phyloP scores from a whole-genome alignment of 1,140 invertebrate species.

The fruit fly (Drosophila melanogaster) region Release_6_plus_ISO1_MT NC_004354.4:5922001-5922500 shows the following conservation, averaged over 20 bases:
- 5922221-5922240: not conserved
- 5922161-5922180: not conserved
- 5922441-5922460: conserved; percentile 1
- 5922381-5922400: not conserved
- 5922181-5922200: not conserved
- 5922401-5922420: conserved; percentile 21
- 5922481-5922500: conserved; percentile 24
- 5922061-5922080: conserved; percentile 35
- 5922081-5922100: conserved; percentile 5
- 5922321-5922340: not conserved
- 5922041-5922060: conserved; percentile 22
- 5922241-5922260: not conserved
- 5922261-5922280: not conserved
- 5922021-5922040: conserved; percentile 32
- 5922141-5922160: conserved; percentile 51
- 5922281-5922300: not conserved
- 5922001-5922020: conserved; percentile 26
- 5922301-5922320: not conserved
- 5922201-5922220: not conserved
- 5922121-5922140: conserved; percentile 68
- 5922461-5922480: conserved; percentile 17
- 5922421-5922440: conserved; percentile 27
- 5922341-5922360: not conserved
- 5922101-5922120: conserved; percentile 65
- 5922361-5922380: not conserved